Evolutionary conservation across 2,888 invertebrate species (phyloP).

Genomic region (Ormyrus labotus): DNA sequence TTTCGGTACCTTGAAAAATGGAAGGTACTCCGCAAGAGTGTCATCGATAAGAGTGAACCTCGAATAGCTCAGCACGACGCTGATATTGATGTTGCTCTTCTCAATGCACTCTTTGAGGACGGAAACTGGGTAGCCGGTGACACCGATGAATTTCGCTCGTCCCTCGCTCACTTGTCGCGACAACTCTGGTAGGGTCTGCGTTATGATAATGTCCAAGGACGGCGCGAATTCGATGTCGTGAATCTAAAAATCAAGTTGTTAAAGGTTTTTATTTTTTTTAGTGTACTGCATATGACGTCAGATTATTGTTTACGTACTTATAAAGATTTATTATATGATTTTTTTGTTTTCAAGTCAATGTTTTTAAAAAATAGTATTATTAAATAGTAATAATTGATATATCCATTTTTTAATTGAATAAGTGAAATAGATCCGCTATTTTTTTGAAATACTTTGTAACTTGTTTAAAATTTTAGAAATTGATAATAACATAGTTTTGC

Average conservation of each 20-base stretch:
- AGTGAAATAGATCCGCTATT: too few species aligned
- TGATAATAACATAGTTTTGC: not conserved
- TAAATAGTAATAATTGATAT: too few species aligned
- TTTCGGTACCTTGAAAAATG: constrained; percentile 83
- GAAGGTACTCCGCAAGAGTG: constrained; percentile 83
- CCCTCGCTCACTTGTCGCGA: constrained; percentile 85
- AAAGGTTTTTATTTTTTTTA: too few species aligned
- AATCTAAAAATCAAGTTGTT: constrained; percentile 78
- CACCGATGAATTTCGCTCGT: constrained; percentile 87
- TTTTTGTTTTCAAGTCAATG: too few species aligned
- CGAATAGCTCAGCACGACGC: constrained; percentile 86
- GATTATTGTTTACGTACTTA: too few species aligned
- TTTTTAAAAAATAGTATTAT: too few species aligned
- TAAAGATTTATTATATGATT: too few species aligned
- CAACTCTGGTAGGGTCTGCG: constrained; percentile 91
- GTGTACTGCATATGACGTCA: too few species aligned
- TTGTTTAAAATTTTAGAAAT: too few species aligned
- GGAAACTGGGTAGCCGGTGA: constrained; percentile 91
- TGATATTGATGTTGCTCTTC: constrained; percentile 81
- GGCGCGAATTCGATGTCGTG: constrained; percentile 94
- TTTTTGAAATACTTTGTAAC: too few species aligned
- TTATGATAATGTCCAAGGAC: constrained; percentile 84
- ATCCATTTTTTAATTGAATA: too few species aligned
- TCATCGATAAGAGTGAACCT: constrained; percentile 89
- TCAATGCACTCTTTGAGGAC: constrained; percentile 86